phyloP scores from a whole-genome alignment of 2,113 vertebrate species.

The Sylvietta virens region DNA sequence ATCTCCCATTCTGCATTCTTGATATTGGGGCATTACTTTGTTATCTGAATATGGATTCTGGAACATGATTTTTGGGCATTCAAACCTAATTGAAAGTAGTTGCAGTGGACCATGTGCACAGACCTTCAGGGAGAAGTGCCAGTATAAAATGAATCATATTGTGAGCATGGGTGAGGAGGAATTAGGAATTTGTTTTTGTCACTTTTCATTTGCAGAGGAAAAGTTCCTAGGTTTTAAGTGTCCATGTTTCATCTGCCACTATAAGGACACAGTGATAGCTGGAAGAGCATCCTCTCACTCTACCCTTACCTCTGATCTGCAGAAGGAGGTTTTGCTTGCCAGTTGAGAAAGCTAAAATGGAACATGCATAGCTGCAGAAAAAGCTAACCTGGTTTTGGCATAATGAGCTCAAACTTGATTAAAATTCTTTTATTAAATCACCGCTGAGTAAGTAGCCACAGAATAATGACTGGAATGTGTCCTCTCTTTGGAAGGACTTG shows the following conservation, averaged over 20 bases:
- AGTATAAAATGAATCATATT: neutral
- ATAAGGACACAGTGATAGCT: neutral
- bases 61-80: neutral
- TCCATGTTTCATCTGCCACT: neutral
- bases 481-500: neutral
- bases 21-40: rapidly evolving
- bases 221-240: neutral
- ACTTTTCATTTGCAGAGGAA: neutral
- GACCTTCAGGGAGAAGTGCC: neutral
- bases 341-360: neutral
- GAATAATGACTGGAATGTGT: slow-evolving; percentile 26
- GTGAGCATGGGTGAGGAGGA: neutral
- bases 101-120: neutral
- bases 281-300: neutral
- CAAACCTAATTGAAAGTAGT: neutral
- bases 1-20: neutral
- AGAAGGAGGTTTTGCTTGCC: neutral
- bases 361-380: neutral
- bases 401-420: slow-evolving; percentile 48
- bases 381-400: neutral
- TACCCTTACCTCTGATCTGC: neutral
- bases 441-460: neutral
- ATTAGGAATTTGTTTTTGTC: neutral
- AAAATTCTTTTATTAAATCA: slow-evolving; percentile 27
- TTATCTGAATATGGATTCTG: neutral